Conservation (phyloP, 2,797 vertebrate species). For the Parauchenoglanis ngamensis region DNA sequence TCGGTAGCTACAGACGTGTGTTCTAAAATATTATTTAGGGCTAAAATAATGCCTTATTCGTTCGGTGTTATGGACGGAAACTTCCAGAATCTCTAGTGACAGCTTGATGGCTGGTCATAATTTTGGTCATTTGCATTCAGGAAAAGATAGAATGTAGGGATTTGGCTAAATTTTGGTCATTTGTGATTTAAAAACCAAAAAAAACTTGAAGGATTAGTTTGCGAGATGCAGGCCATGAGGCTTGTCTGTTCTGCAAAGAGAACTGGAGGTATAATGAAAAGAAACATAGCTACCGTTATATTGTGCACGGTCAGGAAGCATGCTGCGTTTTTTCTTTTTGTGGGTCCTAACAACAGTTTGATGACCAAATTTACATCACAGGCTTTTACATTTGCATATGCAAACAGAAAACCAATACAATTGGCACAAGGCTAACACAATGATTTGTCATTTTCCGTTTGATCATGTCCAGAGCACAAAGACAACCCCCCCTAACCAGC, state of each 20-base stretch:
- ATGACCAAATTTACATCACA: neutral
- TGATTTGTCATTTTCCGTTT: neutral
- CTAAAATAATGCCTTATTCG: neutral
- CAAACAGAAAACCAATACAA: neutral
- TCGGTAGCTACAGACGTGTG: neutral
- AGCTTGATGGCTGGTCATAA: neutral
- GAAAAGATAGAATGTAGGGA: too few relatives aligned
- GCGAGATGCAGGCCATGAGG: neutral
- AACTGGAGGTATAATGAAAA: neutral
- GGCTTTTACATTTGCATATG: neutral
- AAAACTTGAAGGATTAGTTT: neutral
- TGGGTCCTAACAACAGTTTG: neutral
- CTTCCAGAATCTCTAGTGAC: neutral
- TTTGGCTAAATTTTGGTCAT: too few relatives aligned
- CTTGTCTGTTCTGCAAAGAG: neutral
- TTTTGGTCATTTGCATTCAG: too few relatives aligned
- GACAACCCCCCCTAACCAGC: neutral
- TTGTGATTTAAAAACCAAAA: neutral
- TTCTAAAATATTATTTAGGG: neutral
- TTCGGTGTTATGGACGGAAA: neutral
- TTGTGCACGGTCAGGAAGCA: neutral
- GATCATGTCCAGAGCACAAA: neutral
- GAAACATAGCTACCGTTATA: neutral
- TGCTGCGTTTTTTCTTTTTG: neutral
- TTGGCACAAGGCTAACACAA: neutral